phyloP scores from a whole-genome alignment of 2,888 invertebrate genomes.

The Sarcophaga variegata region DNA sequence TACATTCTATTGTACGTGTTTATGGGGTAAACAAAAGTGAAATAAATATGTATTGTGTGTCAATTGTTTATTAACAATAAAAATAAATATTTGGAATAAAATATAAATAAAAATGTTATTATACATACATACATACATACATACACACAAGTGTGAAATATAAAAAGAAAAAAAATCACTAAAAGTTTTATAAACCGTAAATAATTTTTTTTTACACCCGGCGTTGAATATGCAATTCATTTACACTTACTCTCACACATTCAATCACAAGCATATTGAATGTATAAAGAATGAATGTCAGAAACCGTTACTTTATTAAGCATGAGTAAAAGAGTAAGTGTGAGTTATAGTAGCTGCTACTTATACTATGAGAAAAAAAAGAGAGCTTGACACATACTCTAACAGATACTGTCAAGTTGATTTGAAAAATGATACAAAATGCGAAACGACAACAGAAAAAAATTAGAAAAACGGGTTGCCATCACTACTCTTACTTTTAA shows the following conservation, averaged over 20 bases:
- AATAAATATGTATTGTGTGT: not conserved
- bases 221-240: constrained; percentile 32
- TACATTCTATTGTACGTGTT: no score
- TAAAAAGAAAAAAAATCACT: not conserved
- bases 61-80: not conserved
- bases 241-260: constrained; percentile 5
- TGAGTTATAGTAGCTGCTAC: constrained; percentile 8
- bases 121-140: not conserved
- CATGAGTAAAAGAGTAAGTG: not conserved
- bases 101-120: not conserved
- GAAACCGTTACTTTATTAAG: not conserved
- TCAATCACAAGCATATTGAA: constrained; percentile 2
- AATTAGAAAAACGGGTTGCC: constrained; percentile 1
- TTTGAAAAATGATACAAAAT: constrained; percentile 65
- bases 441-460: constrained; percentile 62
- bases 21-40: not conserved
- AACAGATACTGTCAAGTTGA: constrained; percentile 57
- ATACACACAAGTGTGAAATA: not conserved
- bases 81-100: not conserved
- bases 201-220: constrained; percentile 65
- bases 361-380: constrained; percentile 12
- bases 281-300: not conserved
- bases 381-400: no score
- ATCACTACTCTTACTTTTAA: not conserved
- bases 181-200: constrained; percentile 37